Base-by-base conservation (phyloP, 2,797 vertebrate species). In the Halcyon chelicuti region DNA sequence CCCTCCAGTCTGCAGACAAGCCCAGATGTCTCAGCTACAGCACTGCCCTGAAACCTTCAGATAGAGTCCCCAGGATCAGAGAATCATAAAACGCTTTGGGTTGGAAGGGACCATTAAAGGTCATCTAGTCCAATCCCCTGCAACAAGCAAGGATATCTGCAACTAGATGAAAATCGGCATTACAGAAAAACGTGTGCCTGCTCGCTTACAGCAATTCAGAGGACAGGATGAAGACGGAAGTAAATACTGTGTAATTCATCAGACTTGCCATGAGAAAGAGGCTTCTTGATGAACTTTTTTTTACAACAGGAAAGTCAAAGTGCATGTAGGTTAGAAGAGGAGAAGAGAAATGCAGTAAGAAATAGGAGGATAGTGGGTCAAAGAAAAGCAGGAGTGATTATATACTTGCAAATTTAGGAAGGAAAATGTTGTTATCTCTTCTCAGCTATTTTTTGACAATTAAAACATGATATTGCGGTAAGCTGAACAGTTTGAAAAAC, bases 281-380 rank as follows among this genome's bases (percentile, higher is more conserved):
- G 44, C 28, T 49, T 67, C 63, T 39, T 0, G 2, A 21, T 39
- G 63, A 62, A 70, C 73, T 58, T 71, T 22, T 58, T 19, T 65
- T 77, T 40, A 46, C n/a, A 19, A 5, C 2, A 12, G 12, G n/a
- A 3, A 82, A 79, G 62, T 35, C 66, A 49, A 60, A 78, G 51
- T 0, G 0, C 7, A 8, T 2, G 40, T 21, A 62, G 62, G n/a
- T n/a, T n/a, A n/a, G n/a, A n/a, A 71, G n/a, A 60, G 67, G n/a
- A 71, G n/a, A 65, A 63, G 35, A 68, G 39, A 61, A 62, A 55
- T 3, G 8, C 26, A 42, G n/a, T 2, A 44, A 93, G 46, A 80
- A 92, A 91, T 0, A 3, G 47, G 21, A 3, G 51, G 21, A 26
- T 33, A 54, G 0, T 25, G 14, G 14, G 31, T 20, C 33, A 83